A percentile compares a stretch with the other conserved stretches of the same genome.
These are phyloP conservation scores for Melangyna quadrimaculata DNA, from an alignment of 2,888 invertebrate genomes.

Conservation along the genomic window DNA sequence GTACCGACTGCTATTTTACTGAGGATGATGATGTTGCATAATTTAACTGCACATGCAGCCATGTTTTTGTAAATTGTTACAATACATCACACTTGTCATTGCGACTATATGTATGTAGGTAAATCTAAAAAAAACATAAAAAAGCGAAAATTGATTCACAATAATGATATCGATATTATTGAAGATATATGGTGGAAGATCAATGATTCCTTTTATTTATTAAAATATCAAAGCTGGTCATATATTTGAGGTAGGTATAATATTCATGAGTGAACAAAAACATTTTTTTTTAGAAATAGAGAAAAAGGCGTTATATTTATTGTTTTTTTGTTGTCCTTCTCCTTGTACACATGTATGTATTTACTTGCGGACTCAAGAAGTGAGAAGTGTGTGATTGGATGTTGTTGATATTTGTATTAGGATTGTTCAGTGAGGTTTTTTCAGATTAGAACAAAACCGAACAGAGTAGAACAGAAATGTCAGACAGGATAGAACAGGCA, in stretches of 20 bases:
- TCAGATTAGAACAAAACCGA: too few species aligned
- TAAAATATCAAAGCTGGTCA: not conserved
- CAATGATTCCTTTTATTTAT: not conserved
- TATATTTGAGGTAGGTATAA: not conserved
- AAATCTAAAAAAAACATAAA: not conserved
- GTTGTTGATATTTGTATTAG: too few species aligned
- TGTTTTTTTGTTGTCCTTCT: not conserved
- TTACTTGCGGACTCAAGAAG: not conserved
- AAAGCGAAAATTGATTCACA: not conserved
- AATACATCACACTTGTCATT: not conserved
- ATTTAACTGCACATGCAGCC: not conserved
- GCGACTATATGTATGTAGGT: too few species aligned
- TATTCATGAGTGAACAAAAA: not conserved
- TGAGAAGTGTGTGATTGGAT: not conserved
- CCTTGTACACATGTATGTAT: not conserved
- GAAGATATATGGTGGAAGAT: not conserved
- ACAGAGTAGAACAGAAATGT: too few species aligned
- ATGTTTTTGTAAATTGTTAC: conserved; percentile 6
- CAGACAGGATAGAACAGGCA: too few species aligned
- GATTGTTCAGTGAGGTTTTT: too few species aligned
- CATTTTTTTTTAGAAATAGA: not conserved
- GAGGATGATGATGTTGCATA: conserved; percentile 11
- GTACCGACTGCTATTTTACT: not conserved
- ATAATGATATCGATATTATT: conserved; percentile 1
- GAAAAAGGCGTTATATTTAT: too few species aligned